A percentile compares a stretch with the other conserved stretches of the same genome.
Evolutionary conservation across 1,140 invertebrate species (phyloP).

Genomic region (Parasteatoda tepidariorum): DNA sequence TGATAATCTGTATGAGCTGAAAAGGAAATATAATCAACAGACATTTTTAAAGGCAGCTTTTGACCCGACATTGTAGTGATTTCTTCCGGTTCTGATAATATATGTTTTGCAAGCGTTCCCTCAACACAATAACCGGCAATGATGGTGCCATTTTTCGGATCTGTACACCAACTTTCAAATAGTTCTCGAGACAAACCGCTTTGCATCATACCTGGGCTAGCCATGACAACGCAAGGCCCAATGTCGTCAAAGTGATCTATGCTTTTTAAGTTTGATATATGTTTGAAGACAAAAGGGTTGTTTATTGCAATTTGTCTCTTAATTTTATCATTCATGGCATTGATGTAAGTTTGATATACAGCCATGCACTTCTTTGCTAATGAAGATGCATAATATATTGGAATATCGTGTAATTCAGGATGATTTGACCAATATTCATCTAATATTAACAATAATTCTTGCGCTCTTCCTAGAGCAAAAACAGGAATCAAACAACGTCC

Average conservation of each 20-base stretch:
- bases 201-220: conserved; percentile 99
- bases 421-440: conserved; percentile 99
- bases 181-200: conserved; percentile 96
- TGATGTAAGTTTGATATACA: conserved; percentile 99
- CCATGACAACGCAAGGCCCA: conserved; percentile 99
- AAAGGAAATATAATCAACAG: conserved; percentile 99
- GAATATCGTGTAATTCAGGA: conserved; percentile 98
- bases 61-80: conserved; percentile 95
- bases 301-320: conserved; percentile 95
- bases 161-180: conserved; percentile 99
- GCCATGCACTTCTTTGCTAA: conserved; percentile 99
- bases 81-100: conserved; percentile 97
- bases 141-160: conserved; percentile 97
- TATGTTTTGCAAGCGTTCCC: conserved; percentile 96
- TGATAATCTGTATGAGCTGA: conserved; percentile 99
- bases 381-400: conserved; percentile 99
- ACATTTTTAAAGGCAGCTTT: conserved; percentile 95
- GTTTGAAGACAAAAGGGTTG: conserved; percentile 99
- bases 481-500: conserved; percentile 98
- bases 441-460: conserved; percentile 94
- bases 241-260: conserved; percentile 99
- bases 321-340: conserved; percentile 99
- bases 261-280: conserved; percentile 98
- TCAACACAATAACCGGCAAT: conserved; percentile 99
- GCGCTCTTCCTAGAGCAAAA: conserved; percentile 97